Evolutionary conservation across 2,888 invertebrate species (phyloP), one percentile per base, ranked within the genome.

Genomic region (Panopea generosa): DNA sequence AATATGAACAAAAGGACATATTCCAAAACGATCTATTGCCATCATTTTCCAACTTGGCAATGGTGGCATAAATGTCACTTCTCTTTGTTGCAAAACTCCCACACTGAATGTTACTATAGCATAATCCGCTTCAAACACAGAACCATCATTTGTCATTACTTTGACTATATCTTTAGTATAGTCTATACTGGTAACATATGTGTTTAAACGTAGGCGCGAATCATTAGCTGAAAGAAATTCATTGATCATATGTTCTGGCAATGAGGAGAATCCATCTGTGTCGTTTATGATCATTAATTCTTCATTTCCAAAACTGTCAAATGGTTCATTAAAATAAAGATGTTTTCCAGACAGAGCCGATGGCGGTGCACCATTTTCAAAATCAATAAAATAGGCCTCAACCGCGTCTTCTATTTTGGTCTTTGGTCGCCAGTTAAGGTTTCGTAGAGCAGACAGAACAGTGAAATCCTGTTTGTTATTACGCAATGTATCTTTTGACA

Each of bases 21-120:
- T 50, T 7, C 59, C 57, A 33, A 70, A 65, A 57, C n/a, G n/a
- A n/a, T n/a, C n/a, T n/a, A n/a, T n/a, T n/a, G n/a, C n/a, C n/a
- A n/a, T n/a, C n/a, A n/a, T 68, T 47, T 82, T 82, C 57, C 68
- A 67, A 0, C 33, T 55, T 14, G 83, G 77, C 7, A 80, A 49
- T 24, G 60, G 43, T 18, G 83, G 83, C 11, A n/a, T 38, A 40
- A 83, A 83, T 1, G 27, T 52, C 4, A 79, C 67, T 11, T 45
- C 27, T 6, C 73, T 53, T 11, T 73, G 52, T 40, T 83, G 73
- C 20, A 40, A n/a, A n/a, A n/a, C n/a, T n/a, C n/a, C n/a, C n/a
- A n/a, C n/a, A n/a, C n/a, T n/a, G n/a, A n/a, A n/a, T n/a, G n/a
- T n/a, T n/a, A n/a, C n/a, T n/a, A n/a, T n/a, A n/a, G n/a, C n/a